Conservation (phyloP, 2,888 invertebrate genomes). For the Ophioninae sp. region DNA sequence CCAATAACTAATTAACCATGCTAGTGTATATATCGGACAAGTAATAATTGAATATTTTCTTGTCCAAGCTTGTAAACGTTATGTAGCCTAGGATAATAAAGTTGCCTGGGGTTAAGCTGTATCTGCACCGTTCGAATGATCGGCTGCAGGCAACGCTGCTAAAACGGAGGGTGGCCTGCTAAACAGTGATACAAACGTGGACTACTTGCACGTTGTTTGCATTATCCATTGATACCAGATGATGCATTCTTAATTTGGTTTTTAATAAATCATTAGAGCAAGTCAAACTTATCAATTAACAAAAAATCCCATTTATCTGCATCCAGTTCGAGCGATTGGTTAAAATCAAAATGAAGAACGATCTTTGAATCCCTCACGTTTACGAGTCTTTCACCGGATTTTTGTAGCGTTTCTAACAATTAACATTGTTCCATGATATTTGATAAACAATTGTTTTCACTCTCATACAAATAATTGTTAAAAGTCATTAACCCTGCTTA, state of each 20-base stretch:
- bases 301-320: too few relatives aligned
- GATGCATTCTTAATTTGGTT: background rate
- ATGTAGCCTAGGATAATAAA: conserved; percentile 47
- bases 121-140: conserved; percentile 7
- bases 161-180: conserved; percentile 2
- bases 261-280: background rate
- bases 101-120: conserved; percentile 17
- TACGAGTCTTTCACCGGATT: too few relatives aligned
- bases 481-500: too few relatives aligned
- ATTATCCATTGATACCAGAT: background rate
- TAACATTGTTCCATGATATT: too few relatives aligned
- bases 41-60: conserved; percentile 50
- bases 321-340: too few relatives aligned
- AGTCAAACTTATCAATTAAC: background rate
- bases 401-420: too few relatives aligned
- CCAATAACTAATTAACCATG: conserved; percentile 70
- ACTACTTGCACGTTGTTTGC: background rate
- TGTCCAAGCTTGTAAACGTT: conserved; percentile 29
- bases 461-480: too few relatives aligned
- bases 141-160: background rate
- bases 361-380: too few relatives aligned
- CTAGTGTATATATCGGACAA: conserved; percentile 25
- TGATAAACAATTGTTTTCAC: too few relatives aligned
- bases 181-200: conserved; percentile 28
- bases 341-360: too few relatives aligned